A percentile compares a stretch with the other conserved stretches of the same genome.
Evolutionary conservation across 2,797 vertebrate genomes (phyloP).

Genomic region (Poeciliopsis paucimaculata): DNA sequence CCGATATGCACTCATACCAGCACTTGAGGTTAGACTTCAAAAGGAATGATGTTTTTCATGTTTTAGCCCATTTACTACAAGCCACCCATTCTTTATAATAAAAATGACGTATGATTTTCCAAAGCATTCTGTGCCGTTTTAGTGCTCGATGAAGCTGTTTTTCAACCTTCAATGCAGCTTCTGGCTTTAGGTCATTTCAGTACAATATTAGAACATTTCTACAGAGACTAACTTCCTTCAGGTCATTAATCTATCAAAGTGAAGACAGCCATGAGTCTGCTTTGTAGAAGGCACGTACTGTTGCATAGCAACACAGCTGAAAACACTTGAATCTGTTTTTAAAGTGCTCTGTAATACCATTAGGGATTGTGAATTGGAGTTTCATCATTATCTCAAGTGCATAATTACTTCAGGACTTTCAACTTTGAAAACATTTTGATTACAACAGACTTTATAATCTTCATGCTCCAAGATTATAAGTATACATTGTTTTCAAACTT

Average conservation of each 20-base stretch:
- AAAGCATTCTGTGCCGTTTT: conserved; percentile 31
- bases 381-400: conserved; percentile 2
- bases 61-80: conserved; percentile 41
- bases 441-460: not conserved
- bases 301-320: not conserved
- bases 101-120: conserved; percentile 28
- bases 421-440: not conserved
- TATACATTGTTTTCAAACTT: not conserved
- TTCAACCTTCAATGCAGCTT: conserved; percentile 11
- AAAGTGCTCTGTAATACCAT: conserved; percentile 5
- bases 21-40: conserved; percentile 57
- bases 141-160: conserved; percentile 18
- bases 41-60: conserved; percentile 35
- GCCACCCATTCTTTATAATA: conserved; percentile 37
- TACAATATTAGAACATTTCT: conserved; percentile 14
- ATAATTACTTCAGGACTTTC: conserved; percentile 5
- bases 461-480: too few species aligned
- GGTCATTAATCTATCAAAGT: conserved; percentile 12
- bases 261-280: not conserved
- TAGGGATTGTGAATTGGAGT: not conserved
- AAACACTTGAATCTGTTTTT: conserved; percentile 6
- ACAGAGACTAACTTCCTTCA: conserved; percentile 8
- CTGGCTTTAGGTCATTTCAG: conserved; percentile 9
- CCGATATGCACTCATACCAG: conserved; percentile 18
- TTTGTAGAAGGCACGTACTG: not conserved